Base-by-base conservation (phyloP, 2,888 invertebrate genomes). In the Drosophila leonis region DNA sequence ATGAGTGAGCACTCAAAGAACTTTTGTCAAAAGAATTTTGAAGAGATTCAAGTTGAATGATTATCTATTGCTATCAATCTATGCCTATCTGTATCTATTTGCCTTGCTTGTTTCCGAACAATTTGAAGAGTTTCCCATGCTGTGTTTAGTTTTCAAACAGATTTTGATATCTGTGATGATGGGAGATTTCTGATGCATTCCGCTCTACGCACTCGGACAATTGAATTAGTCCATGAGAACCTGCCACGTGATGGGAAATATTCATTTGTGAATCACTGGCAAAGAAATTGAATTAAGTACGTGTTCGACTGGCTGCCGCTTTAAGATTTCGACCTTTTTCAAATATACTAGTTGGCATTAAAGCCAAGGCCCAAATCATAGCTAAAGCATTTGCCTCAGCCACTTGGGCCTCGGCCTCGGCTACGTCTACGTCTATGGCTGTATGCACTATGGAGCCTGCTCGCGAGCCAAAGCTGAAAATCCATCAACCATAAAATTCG, bases 401-500 rank as follows among this genome's bases (percentile, higher is more conserved):
- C 15, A 9, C 18, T n/a, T 39, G 7, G 8, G 7, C 10, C 18
- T 5, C 20, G 13, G 48, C 55, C 27, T 6, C 31, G 37, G 37
- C 39, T 33, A 1, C 37, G 57, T 27, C 55, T 62, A 8, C 41
- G 54, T 65, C 57, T 72, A 35, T 59, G 55, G 46, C 61, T 67
- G 59, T 70, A 51, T 69, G 59, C 62, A 68, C 74, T 75, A 27
- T 75, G 63, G 39, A 70, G 51, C 52, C 55, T 68, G 27, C 57
- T 41, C 56, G 65, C 35, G 49, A 49, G 46, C 68, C 66, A 78
- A 75, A 82, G 78, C 82, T 75, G 88, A 78, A 72, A 90, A 84
- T 89, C 82, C 90, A 89, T 85, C 90, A 85, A 85, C 90, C 84
- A 84, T 89, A 85, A 85, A 85, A 89, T 75, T 89, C 78, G 90